These are phyloP conservation scores for Oryzias dopingdopingensis DNA, from an alignment of 2,797 vertebrate species.

Conservation along the genomic window DNA sequence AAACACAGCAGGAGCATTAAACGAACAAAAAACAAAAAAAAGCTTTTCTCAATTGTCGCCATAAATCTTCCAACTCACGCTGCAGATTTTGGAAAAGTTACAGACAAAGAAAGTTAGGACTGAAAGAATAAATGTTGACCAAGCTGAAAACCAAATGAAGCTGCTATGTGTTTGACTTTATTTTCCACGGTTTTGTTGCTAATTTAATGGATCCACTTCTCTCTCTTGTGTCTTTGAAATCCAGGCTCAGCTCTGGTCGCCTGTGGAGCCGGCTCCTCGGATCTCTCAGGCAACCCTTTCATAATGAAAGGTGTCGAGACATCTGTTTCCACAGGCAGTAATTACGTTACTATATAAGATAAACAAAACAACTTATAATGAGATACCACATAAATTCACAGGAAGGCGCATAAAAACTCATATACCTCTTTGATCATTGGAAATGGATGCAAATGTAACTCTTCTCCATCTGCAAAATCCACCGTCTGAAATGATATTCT, in stretches of 20 bases:
- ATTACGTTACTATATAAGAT: slow-evolving; percentile 71
- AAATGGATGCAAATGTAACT: slow-evolving; percentile 49
- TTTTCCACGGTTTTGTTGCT: slow-evolving; percentile 34
- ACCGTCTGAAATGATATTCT: slow-evolving; percentile 20
- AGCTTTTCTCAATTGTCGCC: slow-evolving; percentile 22
- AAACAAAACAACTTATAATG: slow-evolving; percentile 70
- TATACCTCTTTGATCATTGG: slow-evolving; percentile 57
- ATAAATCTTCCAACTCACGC: slow-evolving; percentile 30
- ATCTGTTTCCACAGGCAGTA: slow-evolving; percentile 72
- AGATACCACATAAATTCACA: slow-evolving; percentile 49
- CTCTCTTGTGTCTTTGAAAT: slow-evolving; percentile 34
- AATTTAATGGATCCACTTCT: slow-evolving; percentile 36
- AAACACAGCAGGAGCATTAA: slow-evolving; percentile 35
- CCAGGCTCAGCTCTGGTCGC: slow-evolving; percentile 35
- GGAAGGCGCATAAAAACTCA: slow-evolving; percentile 33
- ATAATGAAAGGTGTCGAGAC: slow-evolving; percentile 68
- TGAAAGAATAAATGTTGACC: slow-evolving; percentile 36
- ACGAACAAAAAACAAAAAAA: slow-evolving; percentile 7
- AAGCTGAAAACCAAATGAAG: slow-evolving; percentile 42
- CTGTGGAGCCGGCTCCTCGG: slow-evolving; percentile 56
- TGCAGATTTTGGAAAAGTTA: slow-evolving; percentile 16
- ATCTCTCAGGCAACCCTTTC: slow-evolving; percentile 48
- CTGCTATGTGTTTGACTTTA: slow-evolving; percentile 34
- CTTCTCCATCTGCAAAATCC: slow-evolving; percentile 36
- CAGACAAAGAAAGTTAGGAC: slow-evolving; percentile 25